A percentile compares a stretch with the other conserved stretches of the same genome.
Conservation (phyloP, 2,113 vertebrate genomes). For the Rhynchopsitta pachyrhyncha region DNA sequence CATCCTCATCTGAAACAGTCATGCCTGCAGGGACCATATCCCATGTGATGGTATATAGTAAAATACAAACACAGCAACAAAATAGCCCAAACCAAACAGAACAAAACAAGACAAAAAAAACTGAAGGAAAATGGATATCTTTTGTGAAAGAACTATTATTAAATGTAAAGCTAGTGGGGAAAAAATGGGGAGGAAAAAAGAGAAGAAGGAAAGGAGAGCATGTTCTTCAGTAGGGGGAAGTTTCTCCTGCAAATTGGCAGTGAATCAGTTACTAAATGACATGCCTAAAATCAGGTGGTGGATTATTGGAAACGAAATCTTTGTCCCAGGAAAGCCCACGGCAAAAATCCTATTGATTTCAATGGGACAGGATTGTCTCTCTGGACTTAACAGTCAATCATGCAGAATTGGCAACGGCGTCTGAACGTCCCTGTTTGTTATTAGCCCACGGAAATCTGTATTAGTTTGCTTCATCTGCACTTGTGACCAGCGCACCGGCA, state of each 20-base stretch:
- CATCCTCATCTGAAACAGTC: slow-evolving; percentile 22
- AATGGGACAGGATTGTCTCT: slow-evolving; percentile 30
- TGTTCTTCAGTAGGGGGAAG: not conserved
- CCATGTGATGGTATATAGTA: not conserved
- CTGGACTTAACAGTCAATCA: slow-evolving; percentile 56
- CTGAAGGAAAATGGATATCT: not conserved
- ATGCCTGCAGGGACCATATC: slow-evolving; percentile 40
- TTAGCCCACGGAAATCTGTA: slow-evolving; percentile 42
- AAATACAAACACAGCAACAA: slow-evolving; percentile 18
- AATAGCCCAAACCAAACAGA: not conserved
- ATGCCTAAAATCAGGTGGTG: slow-evolving; percentile 56
- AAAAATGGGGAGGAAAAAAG: accelerated
- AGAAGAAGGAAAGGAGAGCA: not conserved
- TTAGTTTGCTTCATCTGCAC: slow-evolving; percentile 48
- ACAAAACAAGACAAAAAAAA: not conserved
- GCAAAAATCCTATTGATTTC: slow-evolving; percentile 61
- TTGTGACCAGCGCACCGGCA: slow-evolving; percentile 4
- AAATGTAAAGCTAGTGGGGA: not conserved
- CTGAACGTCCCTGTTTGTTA: slow-evolving; percentile 30
- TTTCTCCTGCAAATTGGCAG: slow-evolving; percentile 37
- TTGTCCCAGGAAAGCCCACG: slow-evolving; percentile 54
- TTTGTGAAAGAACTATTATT: not conserved
- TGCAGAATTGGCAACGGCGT: slow-evolving; percentile 27
- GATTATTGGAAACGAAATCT: slow-evolving; percentile 59
- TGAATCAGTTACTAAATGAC: slow-evolving; percentile 26